Conservation (phyloP, 2,888 invertebrate species). For the Crepidodera aurea region DNA sequence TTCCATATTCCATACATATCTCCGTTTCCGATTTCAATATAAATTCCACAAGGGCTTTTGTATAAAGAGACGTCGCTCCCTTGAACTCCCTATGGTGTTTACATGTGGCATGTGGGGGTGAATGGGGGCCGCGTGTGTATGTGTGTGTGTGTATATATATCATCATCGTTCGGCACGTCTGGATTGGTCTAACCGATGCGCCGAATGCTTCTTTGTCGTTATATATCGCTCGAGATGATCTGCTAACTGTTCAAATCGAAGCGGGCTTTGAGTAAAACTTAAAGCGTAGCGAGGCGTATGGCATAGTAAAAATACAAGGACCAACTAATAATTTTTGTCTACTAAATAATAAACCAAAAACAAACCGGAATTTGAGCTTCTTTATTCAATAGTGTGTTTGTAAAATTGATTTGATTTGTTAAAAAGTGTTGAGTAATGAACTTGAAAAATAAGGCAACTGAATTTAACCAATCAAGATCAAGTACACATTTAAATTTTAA, state of each 20-base stretch:
- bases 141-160: background rate
- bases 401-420: no score
- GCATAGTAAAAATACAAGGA: no score
- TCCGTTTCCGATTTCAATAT: conserved; percentile 36
- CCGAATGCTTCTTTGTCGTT: background rate
- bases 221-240: background rate
- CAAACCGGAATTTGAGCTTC: no score
- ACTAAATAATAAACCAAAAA: no score
- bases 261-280: background rate
- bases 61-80: conserved; percentile 20
- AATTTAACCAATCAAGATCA: no score
- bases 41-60: conserved; percentile 32
- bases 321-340: no score
- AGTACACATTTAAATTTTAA: no score
- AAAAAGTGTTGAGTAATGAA: no score
- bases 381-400: no score
- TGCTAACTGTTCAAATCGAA: background rate
- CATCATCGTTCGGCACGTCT: conserved; percentile 7
- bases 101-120: background rate
- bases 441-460: no score
- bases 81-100: conserved; percentile 1
- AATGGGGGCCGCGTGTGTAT: background rate
- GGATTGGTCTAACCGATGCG: background rate
- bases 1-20: conserved; percentile 10
- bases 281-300: background rate